phyloP scores from a whole-genome alignment of 2,113 vertebrate genomes.

The Oreochromis spilurus region DNA sequence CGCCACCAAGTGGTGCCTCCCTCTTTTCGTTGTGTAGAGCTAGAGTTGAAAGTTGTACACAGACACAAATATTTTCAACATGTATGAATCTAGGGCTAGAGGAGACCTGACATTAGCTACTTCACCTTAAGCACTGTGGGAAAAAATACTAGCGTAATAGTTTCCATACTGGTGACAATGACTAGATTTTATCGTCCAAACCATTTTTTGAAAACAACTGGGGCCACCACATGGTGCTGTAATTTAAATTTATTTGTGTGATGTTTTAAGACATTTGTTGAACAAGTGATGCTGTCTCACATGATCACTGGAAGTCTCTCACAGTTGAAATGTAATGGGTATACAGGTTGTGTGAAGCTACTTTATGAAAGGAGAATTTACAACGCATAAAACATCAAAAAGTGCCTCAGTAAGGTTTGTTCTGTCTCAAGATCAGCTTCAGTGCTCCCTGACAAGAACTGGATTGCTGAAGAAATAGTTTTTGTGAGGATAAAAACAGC shows the following conservation, averaged over 20 bases:
- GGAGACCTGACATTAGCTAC: background rate
- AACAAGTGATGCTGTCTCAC: background rate
- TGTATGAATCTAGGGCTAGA: background rate
- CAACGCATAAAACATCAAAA: background rate
- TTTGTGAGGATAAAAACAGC: background rate
- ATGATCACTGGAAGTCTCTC: background rate
- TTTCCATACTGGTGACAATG: background rate
- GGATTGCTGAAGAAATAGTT: background rate
- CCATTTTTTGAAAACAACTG: background rate
- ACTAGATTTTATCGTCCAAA: background rate
- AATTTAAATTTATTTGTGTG: background rate
- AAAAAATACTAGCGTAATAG: background rate
- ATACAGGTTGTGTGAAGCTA: background rate
- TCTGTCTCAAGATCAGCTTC: background rate
- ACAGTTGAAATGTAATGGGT: background rate
- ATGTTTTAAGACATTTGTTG: background rate
- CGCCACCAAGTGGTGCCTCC: background rate
- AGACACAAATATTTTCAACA: background rate
- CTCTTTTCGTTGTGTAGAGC: background rate
- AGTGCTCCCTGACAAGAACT: background rate
- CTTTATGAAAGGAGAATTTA: background rate
- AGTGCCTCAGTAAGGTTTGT: background rate
- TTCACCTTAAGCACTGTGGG: background rate
- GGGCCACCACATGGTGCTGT: background rate
- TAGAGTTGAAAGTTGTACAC: background rate